phyloP scores from a whole-genome alignment of 2,888 invertebrate species.

The Nomada hirtipes region DNA sequence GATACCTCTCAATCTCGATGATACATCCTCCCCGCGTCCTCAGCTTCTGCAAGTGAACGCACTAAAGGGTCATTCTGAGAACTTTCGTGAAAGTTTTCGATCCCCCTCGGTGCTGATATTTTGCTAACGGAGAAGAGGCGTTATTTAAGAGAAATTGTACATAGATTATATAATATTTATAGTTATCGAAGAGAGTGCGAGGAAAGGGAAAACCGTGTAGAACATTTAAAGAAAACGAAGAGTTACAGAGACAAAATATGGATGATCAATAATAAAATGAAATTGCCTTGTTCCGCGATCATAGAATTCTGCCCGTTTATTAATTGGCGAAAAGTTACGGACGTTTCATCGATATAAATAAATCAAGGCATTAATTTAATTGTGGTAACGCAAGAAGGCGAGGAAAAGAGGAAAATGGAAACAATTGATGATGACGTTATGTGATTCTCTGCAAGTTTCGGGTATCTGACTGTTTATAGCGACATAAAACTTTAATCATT shows the following conservation, averaged over 20 bases:
- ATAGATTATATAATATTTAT: constrained; percentile 82
- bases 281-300: constrained; percentile 65
- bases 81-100: constrained; percentile 37
- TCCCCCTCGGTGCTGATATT: constrained; percentile 69
- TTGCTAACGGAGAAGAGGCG: constrained; percentile 75
- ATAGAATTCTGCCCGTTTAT: constrained; percentile 25
- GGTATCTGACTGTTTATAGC: constrained; percentile 80
- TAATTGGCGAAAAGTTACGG: constrained; percentile 39
- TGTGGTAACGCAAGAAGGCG: constrained; percentile 35
- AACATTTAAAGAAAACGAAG: constrained; percentile 42
- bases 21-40: constrained; percentile 76
- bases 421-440: constrained; percentile 45
- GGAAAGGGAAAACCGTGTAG: constrained; percentile 47
- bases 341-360: constrained; percentile 34
- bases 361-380: constrained; percentile 46
- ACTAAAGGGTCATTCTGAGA: constrained; percentile 62
- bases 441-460: constrained; percentile 67
- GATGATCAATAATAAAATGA: constrained; percentile 38
- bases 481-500: constrained; percentile 81
- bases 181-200: constrained; percentile 73
- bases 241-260: not conserved
- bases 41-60: constrained; percentile 67
- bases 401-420: not conserved
- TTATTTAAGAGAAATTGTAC: constrained; percentile 80
- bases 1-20: constrained; percentile 86